Evolutionary conservation across 2,888 invertebrate species (phyloP).

Genomic region (Papilio demoleus): DNA sequence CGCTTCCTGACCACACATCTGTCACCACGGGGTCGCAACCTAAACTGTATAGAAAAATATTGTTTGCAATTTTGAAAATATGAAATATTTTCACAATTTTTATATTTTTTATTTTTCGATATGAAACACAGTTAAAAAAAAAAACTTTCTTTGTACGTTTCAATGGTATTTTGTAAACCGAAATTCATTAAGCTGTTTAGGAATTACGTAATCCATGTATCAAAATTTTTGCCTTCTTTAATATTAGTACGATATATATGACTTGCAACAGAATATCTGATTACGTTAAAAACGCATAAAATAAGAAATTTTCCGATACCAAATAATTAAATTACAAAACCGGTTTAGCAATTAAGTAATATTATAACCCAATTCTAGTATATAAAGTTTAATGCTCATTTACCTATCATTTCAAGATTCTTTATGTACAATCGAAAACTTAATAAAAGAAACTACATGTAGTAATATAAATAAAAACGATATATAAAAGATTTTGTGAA

Average conservation of each 20-base stretch:
- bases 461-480: constrained; percentile 13
- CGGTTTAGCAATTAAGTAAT: background rate
- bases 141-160: too few relatives aligned
- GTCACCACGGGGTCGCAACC: background rate
- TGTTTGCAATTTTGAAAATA: background rate
- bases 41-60: constrained; percentile 5
- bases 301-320: too few relatives aligned
- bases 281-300: too few relatives aligned
- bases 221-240: too few relatives aligned
- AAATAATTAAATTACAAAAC: background rate
- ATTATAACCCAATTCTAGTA: background rate
- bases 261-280: too few relatives aligned
- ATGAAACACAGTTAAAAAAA: too few relatives aligned
- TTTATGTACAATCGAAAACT: background rate
- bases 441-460: constrained; percentile 6
- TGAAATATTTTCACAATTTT: background rate
- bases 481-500: constrained; percentile 10
- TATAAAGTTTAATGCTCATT: background rate
- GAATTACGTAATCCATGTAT: too few relatives aligned
- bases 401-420: background rate
- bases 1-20: constrained; percentile 26
- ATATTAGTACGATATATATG: too few relatives aligned
- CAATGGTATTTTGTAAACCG: too few relatives aligned
- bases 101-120: too few relatives aligned
- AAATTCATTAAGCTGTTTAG: too few relatives aligned